Conservation (phyloP, 2,888 invertebrate species). For the Coenonympha glycerion region DNA sequence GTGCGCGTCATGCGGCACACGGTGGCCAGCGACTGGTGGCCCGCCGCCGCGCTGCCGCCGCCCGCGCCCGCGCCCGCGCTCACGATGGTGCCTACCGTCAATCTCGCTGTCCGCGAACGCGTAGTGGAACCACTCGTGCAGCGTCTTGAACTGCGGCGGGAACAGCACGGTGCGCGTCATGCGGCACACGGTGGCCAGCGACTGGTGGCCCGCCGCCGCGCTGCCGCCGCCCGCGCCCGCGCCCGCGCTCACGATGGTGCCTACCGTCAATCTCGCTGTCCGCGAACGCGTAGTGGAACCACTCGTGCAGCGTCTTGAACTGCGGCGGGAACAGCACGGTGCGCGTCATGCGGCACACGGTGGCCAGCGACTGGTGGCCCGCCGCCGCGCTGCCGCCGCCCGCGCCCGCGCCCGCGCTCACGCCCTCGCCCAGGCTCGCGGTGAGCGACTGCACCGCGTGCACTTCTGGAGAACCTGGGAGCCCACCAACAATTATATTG, state of each 20-base stretch:
- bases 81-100: constrained; percentile 78
- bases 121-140: constrained; percentile 98
- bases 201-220: constrained; percentile 83
- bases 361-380: constrained; percentile 93
- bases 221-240: constrained; percentile 68
- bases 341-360: constrained; percentile 93
- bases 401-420: constrained; percentile 79
- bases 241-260: constrained; percentile 76
- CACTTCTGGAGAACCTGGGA: constrained; percentile 75
- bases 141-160: constrained; percentile 95
- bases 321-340: constrained; percentile 96
- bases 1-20: too few species aligned
- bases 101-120: constrained; percentile 96
- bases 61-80: too few species aligned
- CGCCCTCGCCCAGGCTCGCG: constrained; percentile 85
- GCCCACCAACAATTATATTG: too few species aligned
- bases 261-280: constrained; percentile 94
- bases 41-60: too few species aligned
- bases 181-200: constrained; percentile 95
- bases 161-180: constrained; percentile 93
- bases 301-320: constrained; percentile 94
- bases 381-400: constrained; percentile 75
- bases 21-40: too few species aligned
- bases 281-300: constrained; percentile 98
- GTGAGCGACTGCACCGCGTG: constrained; percentile 93